These are phyloP conservation scores for Gryon sp. DNA, from an alignment of 1,140 invertebrate species.

Conservation along the genomic window DNA sequence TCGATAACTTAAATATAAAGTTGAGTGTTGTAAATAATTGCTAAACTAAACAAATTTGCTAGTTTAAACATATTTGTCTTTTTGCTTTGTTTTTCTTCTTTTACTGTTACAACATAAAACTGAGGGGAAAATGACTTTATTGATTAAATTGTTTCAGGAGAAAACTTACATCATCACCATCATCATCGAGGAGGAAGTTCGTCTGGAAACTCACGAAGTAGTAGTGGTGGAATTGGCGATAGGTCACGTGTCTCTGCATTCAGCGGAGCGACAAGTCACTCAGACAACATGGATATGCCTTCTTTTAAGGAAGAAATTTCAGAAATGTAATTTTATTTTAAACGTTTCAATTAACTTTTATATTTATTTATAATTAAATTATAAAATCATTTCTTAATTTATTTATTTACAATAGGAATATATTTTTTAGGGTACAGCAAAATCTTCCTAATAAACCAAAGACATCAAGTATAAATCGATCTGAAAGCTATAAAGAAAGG, in stretches of 20 bases:
- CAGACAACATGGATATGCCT: conserved; percentile 76
- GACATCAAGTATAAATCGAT: conserved; percentile 81
- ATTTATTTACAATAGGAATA: conserved; percentile 4
- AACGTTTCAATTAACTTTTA: not conserved
- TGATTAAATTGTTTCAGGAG: conserved; percentile 8
- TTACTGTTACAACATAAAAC: too few species aligned
- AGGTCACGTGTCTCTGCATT: conserved; percentile 75
- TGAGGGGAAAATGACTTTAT: conserved; percentile 3
- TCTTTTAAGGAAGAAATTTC: conserved; percentile 77
- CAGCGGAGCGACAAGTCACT: conserved; percentile 70
- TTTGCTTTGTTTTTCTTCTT: not conserved
- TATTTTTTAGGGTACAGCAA: conserved; percentile 76
- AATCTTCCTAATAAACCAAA: conserved; percentile 80
- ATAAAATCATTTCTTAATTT: conserved; percentile 1
- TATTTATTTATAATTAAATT: conserved; percentile 8
- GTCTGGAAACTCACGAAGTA: conserved; percentile 70
- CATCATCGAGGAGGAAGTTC: conserved; percentile 70
- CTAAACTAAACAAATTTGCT: too few species aligned
- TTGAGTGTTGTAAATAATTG: too few species aligned
- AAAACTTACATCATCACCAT: conserved; percentile 66
- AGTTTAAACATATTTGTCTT: too few species aligned
- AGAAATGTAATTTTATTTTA: conserved; percentile 73
- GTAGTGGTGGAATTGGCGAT: conserved; percentile 67
- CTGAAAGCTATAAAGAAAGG: conserved; percentile 83
- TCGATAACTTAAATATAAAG: too few species aligned